Conservation (phyloP, 2,888 invertebrate genomes). For the Lagria hirta region DNA sequence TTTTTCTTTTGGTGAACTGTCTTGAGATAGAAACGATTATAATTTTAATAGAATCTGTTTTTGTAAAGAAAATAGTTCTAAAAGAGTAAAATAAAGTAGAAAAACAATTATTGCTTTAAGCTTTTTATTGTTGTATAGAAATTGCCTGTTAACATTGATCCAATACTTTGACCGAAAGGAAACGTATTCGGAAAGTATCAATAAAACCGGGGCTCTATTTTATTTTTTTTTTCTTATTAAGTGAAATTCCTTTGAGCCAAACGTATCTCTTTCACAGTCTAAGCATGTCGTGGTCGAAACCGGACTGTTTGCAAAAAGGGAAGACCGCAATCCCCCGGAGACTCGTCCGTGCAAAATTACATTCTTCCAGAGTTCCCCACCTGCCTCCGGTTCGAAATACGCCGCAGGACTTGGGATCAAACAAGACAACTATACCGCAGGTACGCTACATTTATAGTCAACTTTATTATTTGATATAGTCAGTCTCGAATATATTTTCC, state of each 20-base stretch:
- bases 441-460: constrained; percentile 25
- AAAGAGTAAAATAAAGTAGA: no score
- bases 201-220: constrained; percentile 12
- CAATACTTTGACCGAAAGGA: no score
- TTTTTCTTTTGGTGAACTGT: no score
- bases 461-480: constrained; percentile 26
- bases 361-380: constrained; percentile 51
- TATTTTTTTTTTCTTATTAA: constrained; percentile 19
- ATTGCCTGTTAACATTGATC: no score
- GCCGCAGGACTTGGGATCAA: constrained; percentile 24
- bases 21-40: no score
- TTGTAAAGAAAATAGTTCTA: no score
- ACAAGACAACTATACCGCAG: constrained; percentile 27
- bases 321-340: constrained; percentile 50
- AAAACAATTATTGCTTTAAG: no score
- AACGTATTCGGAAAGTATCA: no score
- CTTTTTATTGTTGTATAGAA: no score
- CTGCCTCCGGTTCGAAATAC: constrained; percentile 27
- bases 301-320: constrained; percentile 52
- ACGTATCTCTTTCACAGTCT: constrained; percentile 39
- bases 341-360: constrained; percentile 54
- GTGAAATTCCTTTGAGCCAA: constrained; percentile 17
- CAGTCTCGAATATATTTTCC: constrained; percentile 17
- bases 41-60: no score
- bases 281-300: constrained; percentile 43